Percentiles rank a stretch among this genome's conserved stretches.
Evolutionary conservation across 2,797 vertebrate genomes (phyloP).

Genomic region (Lutjanus campechanus): DNA sequence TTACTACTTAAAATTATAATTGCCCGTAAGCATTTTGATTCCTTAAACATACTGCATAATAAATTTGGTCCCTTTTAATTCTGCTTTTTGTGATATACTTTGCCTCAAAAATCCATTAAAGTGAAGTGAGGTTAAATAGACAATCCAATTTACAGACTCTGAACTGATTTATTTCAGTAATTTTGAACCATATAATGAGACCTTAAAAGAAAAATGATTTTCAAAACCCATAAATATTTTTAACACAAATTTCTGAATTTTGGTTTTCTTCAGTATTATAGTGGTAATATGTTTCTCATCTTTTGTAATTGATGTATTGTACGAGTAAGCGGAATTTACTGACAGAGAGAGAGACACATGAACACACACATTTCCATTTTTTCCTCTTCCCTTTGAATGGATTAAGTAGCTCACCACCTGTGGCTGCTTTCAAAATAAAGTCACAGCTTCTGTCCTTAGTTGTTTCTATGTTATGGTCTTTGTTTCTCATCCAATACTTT

Average conservation of each 20-base stretch:
- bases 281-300: background rate
- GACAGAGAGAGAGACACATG: background rate
- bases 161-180: conserved; percentile 1
- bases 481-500: background rate
- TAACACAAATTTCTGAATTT: background rate
- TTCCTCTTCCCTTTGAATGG: conserved; percentile 7
- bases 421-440: background rate
- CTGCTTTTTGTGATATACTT: conserved; percentile 2
- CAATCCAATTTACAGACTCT: conserved; percentile 3
- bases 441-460: background rate
- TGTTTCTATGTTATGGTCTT: background rate
- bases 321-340: background rate
- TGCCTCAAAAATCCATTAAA: conserved; percentile 12
- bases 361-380: conserved; percentile 11
- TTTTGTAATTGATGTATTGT: conserved; percentile 11
- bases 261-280: background rate
- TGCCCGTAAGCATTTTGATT: conserved; percentile 57
- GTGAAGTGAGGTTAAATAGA: background rate
- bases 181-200: conserved; percentile 11
- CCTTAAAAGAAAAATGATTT: background rate
- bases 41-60: conserved; percentile 46
- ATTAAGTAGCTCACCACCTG: conserved; percentile 1
- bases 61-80: conserved; percentile 16
- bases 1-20: conserved; percentile 62
- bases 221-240: background rate